phyloP scores from a whole-genome alignment of 2,888 invertebrate genomes.

The Drosophila yooni region DNA sequence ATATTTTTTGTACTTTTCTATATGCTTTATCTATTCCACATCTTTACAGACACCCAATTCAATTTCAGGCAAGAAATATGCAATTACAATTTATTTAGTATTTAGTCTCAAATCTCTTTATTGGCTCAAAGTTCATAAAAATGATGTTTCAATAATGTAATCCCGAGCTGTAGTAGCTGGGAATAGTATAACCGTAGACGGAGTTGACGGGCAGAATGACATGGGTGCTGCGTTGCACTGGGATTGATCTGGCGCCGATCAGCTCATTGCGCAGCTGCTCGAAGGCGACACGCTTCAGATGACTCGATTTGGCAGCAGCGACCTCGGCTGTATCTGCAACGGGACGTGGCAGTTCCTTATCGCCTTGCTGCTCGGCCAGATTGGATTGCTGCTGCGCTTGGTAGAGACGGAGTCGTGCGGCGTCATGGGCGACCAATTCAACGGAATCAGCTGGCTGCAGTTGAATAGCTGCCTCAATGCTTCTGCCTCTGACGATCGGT shows the following conservation, averaged over 20 bases:
- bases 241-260: slow-evolving; percentile 20
- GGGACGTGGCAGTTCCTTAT: slow-evolving; percentile 71
- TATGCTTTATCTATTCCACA: too few species aligned
- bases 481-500: slow-evolving; percentile 8
- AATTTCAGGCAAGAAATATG: too few species aligned
- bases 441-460: slow-evolving; percentile 61
- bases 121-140: slow-evolving; percentile 15
- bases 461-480: slow-evolving; percentile 24
- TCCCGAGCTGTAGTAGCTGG: slow-evolving; percentile 60
- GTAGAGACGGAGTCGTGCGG: slow-evolving; percentile 74
- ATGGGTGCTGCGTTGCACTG: slow-evolving; percentile 53
- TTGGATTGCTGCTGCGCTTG: slow-evolving; percentile 46
- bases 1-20: too few species aligned
- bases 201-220: slow-evolving; percentile 55
- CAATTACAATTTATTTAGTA: neutral
- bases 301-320: slow-evolving; percentile 73
- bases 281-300: slow-evolving; percentile 71
- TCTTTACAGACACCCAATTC: too few species aligned
- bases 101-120: slow-evolving; percentile 32
- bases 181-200: slow-evolving; percentile 57
- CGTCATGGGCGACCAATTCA: slow-evolving; percentile 76
- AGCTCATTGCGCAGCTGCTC: slow-evolving; percentile 70
- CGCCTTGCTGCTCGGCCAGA: slow-evolving; percentile 43
- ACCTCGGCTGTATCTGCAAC: slow-evolving; percentile 85
- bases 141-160: slow-evolving; percentile 57